These are phyloP conservation scores for Drosophila obscura DNA, from an alignment of 1,140 invertebrate genomes.

Conservation along the genomic window DNA sequence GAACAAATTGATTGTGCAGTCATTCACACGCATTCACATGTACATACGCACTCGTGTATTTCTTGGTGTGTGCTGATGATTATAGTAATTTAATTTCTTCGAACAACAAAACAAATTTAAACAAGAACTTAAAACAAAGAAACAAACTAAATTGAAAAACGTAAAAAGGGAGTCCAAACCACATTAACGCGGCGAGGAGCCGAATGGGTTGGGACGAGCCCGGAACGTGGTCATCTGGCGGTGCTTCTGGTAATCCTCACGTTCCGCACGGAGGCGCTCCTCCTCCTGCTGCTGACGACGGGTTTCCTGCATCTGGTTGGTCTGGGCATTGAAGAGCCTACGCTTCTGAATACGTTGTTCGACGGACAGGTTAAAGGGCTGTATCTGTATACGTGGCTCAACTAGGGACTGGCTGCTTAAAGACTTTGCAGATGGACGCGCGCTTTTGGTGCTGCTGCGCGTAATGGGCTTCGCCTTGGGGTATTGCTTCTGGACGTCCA, in stretches of 20 bases:
- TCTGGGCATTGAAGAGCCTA: slow-evolving; percentile 44
- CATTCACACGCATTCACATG: slow-evolving; percentile 6
- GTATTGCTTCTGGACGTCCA: slow-evolving; percentile 10
- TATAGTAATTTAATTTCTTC: slow-evolving; percentile 56
- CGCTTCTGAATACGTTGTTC: slow-evolving; percentile 56
- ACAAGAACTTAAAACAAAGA: slow-evolving; percentile 26
- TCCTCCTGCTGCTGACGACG: slow-evolving; percentile 40
- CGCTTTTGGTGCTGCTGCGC: not conserved
- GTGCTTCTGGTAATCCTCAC: slow-evolving; percentile 30
- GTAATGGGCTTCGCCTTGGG: slow-evolving; percentile 21
- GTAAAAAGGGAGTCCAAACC: not conserved
- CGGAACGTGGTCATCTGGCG: slow-evolving; percentile 59
- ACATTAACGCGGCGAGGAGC: slow-evolving; percentile 4
- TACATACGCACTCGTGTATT: not conserved
- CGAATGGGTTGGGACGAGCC: slow-evolving; percentile 58
- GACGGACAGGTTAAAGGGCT: slow-evolving; percentile 47
- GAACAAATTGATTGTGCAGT: not conserved
- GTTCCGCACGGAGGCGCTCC: slow-evolving; percentile 37
- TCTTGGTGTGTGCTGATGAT: slow-evolving; percentile 32
- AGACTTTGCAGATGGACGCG: slow-evolving; percentile 16
- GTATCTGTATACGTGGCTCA: slow-evolving; percentile 3
- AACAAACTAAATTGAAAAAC: slow-evolving; percentile 21
- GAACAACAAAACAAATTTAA: slow-evolving; percentile 44
- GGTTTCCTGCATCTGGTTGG: slow-evolving; percentile 30
- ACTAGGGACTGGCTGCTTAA: slow-evolving; percentile 3